A percentile compares a stretch with the other conserved stretches of the same genome.
phyloP scores from a whole-genome alignment of 2,888 invertebrate genomes.

The Biston stratarius region DNA sequence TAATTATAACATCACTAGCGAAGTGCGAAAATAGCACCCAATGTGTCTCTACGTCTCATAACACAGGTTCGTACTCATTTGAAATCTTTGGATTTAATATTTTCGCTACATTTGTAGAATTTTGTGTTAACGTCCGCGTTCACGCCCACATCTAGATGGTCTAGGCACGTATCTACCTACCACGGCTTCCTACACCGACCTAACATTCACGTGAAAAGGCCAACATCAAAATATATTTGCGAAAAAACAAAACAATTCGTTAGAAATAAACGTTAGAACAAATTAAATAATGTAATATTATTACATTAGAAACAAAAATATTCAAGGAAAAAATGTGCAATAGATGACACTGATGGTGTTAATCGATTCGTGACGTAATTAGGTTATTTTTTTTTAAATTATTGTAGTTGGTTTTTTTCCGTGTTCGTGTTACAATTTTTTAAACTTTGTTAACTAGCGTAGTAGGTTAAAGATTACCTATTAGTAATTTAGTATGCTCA shows the following conservation, averaged over 20 bases:
- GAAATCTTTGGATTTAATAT: conserved; percentile 20
- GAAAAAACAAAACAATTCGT: not conserved
- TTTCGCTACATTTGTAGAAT: conserved; percentile 6
- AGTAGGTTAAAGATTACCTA: no score
- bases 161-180: conserved; percentile 11
- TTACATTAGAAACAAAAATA: not conserved
- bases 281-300: not conserved
- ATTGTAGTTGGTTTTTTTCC: no score
- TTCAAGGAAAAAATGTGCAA: no score
- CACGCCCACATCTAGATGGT: conserved; percentile 17
- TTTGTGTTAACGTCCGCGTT: conserved; percentile 13
- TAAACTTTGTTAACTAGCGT: no score
- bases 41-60: conserved; percentile 40
- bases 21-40: conserved; percentile 62
- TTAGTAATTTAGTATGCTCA: no score
- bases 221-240: not conserved
- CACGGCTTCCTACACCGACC: conserved; percentile 14
- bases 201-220: conserved; percentile 37
- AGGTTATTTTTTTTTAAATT: no score
- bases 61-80: conserved; percentile 20
- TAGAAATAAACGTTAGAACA: not conserved
- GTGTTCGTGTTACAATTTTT: no score
- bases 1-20: conserved; percentile 69
- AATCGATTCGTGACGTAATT: no score
- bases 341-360: no score